A percentile compares a stretch with the other conserved stretches of the same genome.
Conservation (phyloP, 2,888 invertebrate genomes). For the Luffia ferchaultella region DNA sequence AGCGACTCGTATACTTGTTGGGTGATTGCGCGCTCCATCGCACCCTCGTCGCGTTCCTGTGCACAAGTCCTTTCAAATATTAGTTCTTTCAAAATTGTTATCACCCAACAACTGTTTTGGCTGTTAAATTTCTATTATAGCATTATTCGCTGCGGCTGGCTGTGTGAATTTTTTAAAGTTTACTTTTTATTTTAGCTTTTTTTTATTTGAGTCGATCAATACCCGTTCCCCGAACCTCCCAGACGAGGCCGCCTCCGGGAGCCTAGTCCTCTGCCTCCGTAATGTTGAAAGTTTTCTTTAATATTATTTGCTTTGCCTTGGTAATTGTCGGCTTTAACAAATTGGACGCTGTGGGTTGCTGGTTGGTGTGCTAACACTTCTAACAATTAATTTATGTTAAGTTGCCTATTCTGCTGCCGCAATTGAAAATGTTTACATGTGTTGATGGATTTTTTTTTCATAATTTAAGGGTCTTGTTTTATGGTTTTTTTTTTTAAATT, state of each 20-base stretch:
- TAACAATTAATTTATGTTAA: slow-evolving; percentile 43
- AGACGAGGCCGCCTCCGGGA: slow-evolving; percentile 58
- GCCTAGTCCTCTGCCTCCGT: slow-evolving; percentile 60
- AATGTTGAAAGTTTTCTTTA: slow-evolving; percentile 52
- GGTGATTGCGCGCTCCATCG: slow-evolving; percentile 42
- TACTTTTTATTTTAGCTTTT: slow-evolving; percentile 37
- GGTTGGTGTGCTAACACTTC: slow-evolving; percentile 61
- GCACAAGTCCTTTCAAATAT: neutral
- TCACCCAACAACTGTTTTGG: slow-evolving; percentile 57
- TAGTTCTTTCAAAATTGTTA: slow-evolving; percentile 23
- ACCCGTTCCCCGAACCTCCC: slow-evolving; percentile 11
- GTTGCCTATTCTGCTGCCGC: slow-evolving; percentile 47
- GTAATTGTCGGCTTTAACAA: slow-evolving; percentile 60
- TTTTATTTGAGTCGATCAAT: slow-evolving; percentile 15
- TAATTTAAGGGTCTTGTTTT: slow-evolving; percentile 16
- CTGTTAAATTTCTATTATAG: slow-evolving; percentile 26
- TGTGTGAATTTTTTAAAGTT: slow-evolving; percentile 43
- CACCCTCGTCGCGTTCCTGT: slow-evolving; percentile 36
- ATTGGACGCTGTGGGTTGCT: slow-evolving; percentile 44
- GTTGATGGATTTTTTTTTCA: slow-evolving; percentile 10
- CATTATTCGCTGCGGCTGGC: slow-evolving; percentile 49
- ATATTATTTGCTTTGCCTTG: slow-evolving; percentile 54
- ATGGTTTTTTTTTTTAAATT: slow-evolving; percentile 2
- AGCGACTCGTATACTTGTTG: slow-evolving; percentile 41
- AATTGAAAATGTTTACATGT: slow-evolving; percentile 23